Base-by-base conservation (phyloP, 2,888 invertebrate species). In the Calameuta idolon region DNA sequence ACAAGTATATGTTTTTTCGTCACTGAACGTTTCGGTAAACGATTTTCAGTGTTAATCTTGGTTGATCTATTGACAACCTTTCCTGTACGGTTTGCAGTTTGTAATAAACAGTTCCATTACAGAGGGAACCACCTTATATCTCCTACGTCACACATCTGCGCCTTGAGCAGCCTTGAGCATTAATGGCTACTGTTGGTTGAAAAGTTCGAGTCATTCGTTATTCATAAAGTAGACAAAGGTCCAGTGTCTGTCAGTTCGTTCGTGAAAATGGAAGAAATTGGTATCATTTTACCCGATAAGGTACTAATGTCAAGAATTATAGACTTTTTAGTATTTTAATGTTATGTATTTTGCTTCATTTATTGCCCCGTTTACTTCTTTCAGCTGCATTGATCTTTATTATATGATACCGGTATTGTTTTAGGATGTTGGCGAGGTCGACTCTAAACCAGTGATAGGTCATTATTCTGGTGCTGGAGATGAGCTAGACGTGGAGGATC, bases 401-500 rank as follows among this genome's bases (percentile, higher is more conserved):
- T 55, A 55, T 23, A 23, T 55, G 55, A 55, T 55, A 55, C 23
- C 55, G 55, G 55, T 55, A 55, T 55, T 55, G 55, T 75, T 80
- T 77, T 40, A 95, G 96, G 96, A 96, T 88, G 95, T 96, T 82
- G 92, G 92, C 89, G 92, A 93, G 75, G 92, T 93, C 69, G 95
- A 95, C 85, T 91, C 93, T n/a, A 95, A 95, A 90, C 95, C 94
- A 68, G 92, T 93, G 77, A 92, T 94, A 81, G 94, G 95, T 81
- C 94, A 95, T 84, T 94, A 95, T 40, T 94, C 95, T 30, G 95
- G 95, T 86, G 93, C 95, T 31, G 93, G 96, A 81, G 97, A 97
- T 86, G 97, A 97, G 87, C 88, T 97, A 81, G 98, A 98, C 91
- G 94, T 96, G 71, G 98, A 98, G 92, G 99, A 99, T 93, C 93